Percentiles rank a stretch among this genome's conserved stretches.
Conservation (phyloP, 2,888 invertebrate species). For the Dendrolimus pini region DNA sequence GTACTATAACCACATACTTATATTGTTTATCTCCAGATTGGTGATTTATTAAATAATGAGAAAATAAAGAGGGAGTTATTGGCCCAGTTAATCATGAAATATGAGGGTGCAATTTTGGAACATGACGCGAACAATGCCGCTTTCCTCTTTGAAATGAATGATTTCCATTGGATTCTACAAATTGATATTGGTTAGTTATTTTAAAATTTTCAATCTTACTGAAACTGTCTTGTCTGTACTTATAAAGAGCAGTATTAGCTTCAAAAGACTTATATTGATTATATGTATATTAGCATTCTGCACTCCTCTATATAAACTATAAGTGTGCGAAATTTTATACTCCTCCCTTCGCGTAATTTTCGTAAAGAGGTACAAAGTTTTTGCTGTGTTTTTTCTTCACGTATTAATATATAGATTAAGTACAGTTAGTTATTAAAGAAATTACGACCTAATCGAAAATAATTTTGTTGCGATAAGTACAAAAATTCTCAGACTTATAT, state of each 20-base stretch:
- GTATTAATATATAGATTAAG: neutral
- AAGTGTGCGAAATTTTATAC: no score
- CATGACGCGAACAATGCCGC: constrained; percentile 69
- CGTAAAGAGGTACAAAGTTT: no score
- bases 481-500: no score
- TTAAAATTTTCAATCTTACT: no score
- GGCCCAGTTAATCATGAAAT: constrained; percentile 65
- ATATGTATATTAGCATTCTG: neutral
- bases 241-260: no score
- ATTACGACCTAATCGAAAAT: no score
- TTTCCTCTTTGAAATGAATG: constrained; percentile 78
- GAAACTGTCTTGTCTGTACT: no score
- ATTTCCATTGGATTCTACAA: constrained; percentile 79
- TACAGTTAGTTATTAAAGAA: neutral
- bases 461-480: no score
- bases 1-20: no score
- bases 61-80: constrained; percentile 60
- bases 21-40: constrained; percentile 37
- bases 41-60: constrained; percentile 58
- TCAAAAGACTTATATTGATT: neutral
- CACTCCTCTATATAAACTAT: no score
- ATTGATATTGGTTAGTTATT: constrained; percentile 66
- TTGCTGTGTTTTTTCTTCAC: no score
- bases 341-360: no score
- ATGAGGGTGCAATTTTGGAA: constrained; percentile 66